Base-by-base conservation (phyloP, 2,113 vertebrate species). In the Abramis brama region DNA sequence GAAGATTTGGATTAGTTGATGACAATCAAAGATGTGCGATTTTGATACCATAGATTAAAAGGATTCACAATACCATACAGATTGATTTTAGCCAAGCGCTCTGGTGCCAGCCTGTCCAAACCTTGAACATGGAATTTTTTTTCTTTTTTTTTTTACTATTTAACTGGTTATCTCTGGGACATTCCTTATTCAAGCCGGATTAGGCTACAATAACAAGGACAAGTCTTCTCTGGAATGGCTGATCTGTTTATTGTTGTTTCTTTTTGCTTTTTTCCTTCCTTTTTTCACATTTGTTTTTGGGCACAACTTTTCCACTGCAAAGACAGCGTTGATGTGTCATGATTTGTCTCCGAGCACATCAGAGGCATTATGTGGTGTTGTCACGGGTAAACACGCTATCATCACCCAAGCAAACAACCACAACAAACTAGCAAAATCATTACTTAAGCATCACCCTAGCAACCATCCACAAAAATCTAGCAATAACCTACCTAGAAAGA, bases 191-290 rank as follows among this genome's bases (percentile, higher is more conserved):
- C 60, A 43, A 52, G 79, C 36, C 21, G 62, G 47, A 79, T 79
- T 79, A 62, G 15, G 47, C 27, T 45, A 80, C 52, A n/a, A 64
- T 47, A 45, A 79, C 25, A 62, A 73, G 59, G 70, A 82, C 45
- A 73, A 74, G 50, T 39, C 80, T 77, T 47, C 86, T 59, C 30
- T 66, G 45, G 57, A 75, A 81, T 74, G 57, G 47, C 82, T 79
- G 60, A 73, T 83, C 71, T 57, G 33, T 43, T 27, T 43, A 74
- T 62, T 23, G n/a, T 15, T 83, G 64, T 47, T 68, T 19, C 70
- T 10, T 59, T 68, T 8, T 60, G 60, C 70, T 6, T 50, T 68
- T 8, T 60, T 60, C 1, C 83, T 73, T 68, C 73, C 57, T 74
- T 36, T 79, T 36, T 70, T 45, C 39, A 8, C 43, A 17, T 47